Conservation (phyloP, 2,888 invertebrate species). For the Hetaerina titia region DNA sequence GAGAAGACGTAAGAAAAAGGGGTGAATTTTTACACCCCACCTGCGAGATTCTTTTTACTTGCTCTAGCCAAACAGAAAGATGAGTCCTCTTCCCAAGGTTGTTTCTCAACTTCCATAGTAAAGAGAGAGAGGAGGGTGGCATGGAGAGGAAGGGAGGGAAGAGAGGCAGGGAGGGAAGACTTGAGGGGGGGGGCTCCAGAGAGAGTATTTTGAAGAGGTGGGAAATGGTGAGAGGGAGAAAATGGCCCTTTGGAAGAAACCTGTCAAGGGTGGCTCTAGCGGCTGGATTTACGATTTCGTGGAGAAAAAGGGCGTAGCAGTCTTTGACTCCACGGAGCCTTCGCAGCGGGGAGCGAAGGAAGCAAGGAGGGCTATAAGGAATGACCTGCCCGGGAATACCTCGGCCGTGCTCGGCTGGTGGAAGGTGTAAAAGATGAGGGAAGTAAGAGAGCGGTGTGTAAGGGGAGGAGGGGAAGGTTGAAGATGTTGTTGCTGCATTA, state of each 20-base stretch:
- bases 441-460: not conserved
- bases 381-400: slow-evolving; percentile 56
- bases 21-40: slow-evolving; percentile 15
- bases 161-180: not conserved
- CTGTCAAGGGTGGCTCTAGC: slow-evolving; percentile 64
- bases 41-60: slow-evolving; percentile 42
- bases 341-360: slow-evolving; percentile 64
- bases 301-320: slow-evolving; percentile 65
- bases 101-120: slow-evolving; percentile 51
- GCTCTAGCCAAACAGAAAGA: slow-evolving; percentile 63
- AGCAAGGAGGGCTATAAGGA: slow-evolving; percentile 54
- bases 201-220: slow-evolving; percentile 38
- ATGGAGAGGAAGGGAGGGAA: not conserved
- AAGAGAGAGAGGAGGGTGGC: not conserved
- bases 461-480: slow-evolving; percentile 25
- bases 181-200: not conserved
- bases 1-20: slow-evolving; percentile 27
- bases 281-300: slow-evolving; percentile 64
- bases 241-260: slow-evolving; percentile 64
- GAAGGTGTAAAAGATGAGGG: slow-evolving; percentile 34
- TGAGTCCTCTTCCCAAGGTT: slow-evolving; percentile 48
- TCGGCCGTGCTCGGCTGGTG: slow-evolving; percentile 53
- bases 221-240: slow-evolving; percentile 49
- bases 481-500: slow-evolving; percentile 18
- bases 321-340: slow-evolving; percentile 55